Evolutionary conservation across 35 echinoderm and acorn worm species (phyloP), one percentile per base, ranked within the genome.

Genomic region (Patiria miniata): DNA sequence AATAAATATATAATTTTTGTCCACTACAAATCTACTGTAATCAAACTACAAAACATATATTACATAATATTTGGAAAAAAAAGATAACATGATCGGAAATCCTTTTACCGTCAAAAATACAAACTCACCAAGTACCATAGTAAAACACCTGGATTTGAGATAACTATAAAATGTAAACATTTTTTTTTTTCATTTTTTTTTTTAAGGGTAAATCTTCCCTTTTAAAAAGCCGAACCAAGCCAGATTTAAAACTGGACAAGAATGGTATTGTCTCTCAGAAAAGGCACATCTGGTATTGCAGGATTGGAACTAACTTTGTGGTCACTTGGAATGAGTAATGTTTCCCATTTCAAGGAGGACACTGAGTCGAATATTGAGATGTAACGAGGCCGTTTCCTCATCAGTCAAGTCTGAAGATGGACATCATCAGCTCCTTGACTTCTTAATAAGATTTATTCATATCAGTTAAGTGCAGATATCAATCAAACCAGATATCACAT

Each of bases 31-130:
- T 73, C 65, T 73, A 73, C 26, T 30, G 65, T 73, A 73, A 26
- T 73, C 65, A 73, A 73, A 73, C 65, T 73, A 73, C 65, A 73
- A 73, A 73, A 73, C 29, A 9, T 73, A 73, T 73, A 47, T 73
- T 73, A 73, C 65, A 73, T 22, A 23, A 22, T 73, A 30, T 61
- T 28, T 30, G 29, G 34, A 30, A 47, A 47, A 73, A 73, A 36
- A 73, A 6, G 17, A 60, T 7, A 60, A 60, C 57, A n/a, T n/a
- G n/a, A n/a, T n/a, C n/a, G 19, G 65, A 10, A 4, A 73, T 26
- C 8, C 65, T 23, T 14, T 26, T 73, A 32, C 34, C 34, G 26
- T 32, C 21, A 61, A 73, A 73, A 36, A 32, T 73, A 73, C 65
- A 73, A 73, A 73, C 65, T 23, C 65, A 73, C 65, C 7, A 22